Evolutionary conservation across 2,797 vertebrate species (phyloP).

Genomic region (Lutra lutra): DNA sequence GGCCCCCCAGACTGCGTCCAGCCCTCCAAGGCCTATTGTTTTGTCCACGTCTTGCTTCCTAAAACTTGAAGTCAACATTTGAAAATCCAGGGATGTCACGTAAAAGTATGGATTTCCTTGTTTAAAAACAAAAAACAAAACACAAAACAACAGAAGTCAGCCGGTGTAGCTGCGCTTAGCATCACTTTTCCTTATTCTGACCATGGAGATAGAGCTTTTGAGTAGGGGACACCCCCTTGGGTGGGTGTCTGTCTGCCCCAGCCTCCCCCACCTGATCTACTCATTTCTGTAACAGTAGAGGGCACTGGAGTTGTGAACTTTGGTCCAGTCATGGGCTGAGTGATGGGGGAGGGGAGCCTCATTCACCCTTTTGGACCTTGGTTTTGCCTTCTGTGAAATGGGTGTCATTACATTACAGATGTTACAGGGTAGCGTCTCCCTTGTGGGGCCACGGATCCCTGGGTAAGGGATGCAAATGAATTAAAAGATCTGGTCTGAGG

Average conservation of each 20-base stretch:
- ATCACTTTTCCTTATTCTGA: not conserved
- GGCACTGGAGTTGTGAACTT: not conserved
- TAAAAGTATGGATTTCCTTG: not conserved
- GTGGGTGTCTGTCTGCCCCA: not conserved
- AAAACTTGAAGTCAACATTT: not conserved
- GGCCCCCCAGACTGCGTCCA: not conserved
- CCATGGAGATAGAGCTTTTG: not conserved
- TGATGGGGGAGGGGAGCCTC: too few species aligned
- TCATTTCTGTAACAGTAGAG: not conserved
- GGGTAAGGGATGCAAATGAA: not conserved
- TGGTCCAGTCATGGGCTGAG: not conserved
- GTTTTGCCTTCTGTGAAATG: not conserved
- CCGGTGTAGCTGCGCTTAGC: rapidly evolving
- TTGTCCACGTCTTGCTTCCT: not conserved
- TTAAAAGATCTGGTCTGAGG: not conserved
- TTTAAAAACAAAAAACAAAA: not conserved
- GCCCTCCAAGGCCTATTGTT: not conserved
- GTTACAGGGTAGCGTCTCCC: not conserved
- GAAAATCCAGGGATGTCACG: not conserved
- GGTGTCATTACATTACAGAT: too few species aligned
- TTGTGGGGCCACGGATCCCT: not conserved
- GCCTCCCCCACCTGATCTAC: not conserved
- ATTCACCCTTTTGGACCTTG: not conserved
- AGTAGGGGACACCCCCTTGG: not conserved
- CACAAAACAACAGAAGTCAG: not conserved